phyloP scores from a whole-genome alignment of 2,797 vertebrate species.

The Nannoperca australis region DNA sequence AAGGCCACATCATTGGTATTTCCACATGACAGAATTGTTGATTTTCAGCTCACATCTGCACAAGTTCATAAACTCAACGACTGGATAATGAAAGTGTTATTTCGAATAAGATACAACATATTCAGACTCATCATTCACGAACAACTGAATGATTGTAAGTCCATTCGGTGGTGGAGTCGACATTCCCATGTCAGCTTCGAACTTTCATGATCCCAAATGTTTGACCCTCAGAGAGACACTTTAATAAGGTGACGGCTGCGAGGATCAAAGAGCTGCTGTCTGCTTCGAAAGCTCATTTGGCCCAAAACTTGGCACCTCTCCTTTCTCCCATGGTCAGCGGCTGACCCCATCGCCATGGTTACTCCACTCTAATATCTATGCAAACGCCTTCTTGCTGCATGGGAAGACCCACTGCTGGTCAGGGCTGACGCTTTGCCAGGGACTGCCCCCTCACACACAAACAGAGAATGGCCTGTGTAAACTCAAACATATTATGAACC shows the following conservation, averaged over 20 bases:
- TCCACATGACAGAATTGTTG: slow-evolving; percentile 8
- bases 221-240: slow-evolving; percentile 46
- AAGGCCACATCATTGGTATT: slow-evolving; percentile 7
- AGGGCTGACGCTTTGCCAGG: background rate
- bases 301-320: slow-evolving; percentile 63
- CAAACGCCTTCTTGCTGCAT: slow-evolving; percentile 45
- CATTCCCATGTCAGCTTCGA: slow-evolving; percentile 27
- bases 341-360: slow-evolving; percentile 69
- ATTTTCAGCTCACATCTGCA: slow-evolving; percentile 15
- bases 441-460: slow-evolving; percentile 19
- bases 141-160: slow-evolving; percentile 26
- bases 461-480: slow-evolving; percentile 32
- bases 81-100: background rate
- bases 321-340: slow-evolving; percentile 63
- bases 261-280: slow-evolving; percentile 60
- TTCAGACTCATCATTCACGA: slow-evolving; percentile 23
- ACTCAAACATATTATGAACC: slow-evolving; percentile 17
- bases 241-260: slow-evolving; percentile 49
- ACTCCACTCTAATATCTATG: slow-evolving; percentile 69
- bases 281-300: slow-evolving; percentile 63
- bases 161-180: background rate
- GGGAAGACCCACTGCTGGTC: slow-evolving; percentile 59
- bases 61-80: slow-evolving; percentile 5
- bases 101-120: background rate
- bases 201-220: slow-evolving; percentile 18